phyloP scores from a whole-genome alignment of 2,113 vertebrate genomes.

The Conger conger region DNA sequence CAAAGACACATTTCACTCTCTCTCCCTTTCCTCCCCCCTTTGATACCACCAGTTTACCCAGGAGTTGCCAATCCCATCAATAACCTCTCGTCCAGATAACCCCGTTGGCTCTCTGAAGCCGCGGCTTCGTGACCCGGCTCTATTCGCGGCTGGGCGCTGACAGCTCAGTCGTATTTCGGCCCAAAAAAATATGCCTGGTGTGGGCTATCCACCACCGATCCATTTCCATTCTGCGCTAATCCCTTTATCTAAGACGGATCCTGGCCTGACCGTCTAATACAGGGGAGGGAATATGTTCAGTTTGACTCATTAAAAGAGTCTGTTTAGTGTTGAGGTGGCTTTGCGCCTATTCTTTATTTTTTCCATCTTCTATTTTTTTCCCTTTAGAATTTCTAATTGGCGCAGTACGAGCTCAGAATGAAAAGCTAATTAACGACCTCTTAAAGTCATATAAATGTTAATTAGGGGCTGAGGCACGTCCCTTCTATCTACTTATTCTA shows the following conservation, averaged over 20 bases:
- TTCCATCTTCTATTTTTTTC: background rate
- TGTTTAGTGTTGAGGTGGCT: background rate
- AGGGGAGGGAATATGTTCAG: background rate
- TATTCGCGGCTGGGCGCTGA: too few species aligned
- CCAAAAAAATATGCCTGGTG: too few species aligned
- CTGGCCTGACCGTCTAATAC: background rate
- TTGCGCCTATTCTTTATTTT: background rate
- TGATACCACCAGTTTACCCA: background rate
- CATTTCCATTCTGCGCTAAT: background rate
- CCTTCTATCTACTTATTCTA: background rate
- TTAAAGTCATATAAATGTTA: conserved; percentile 23
- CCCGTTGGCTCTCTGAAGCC: too few species aligned
- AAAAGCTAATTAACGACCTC: conserved; percentile 17
- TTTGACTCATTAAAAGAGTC: background rate
- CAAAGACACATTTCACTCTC: background rate
- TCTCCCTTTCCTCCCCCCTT: background rate
- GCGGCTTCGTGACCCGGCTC: too few species aligned
- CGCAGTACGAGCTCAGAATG: background rate
- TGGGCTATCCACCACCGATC: background rate
- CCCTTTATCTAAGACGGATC: background rate
- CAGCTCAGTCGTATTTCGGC: too few species aligned
- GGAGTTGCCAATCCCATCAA: background rate
- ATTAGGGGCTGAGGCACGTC: background rate
- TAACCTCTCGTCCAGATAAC: background rate
- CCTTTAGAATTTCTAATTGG: background rate